Base-by-base conservation (phyloP, 2,888 invertebrate species). In the Malthinus seriepunctatus region DNA sequence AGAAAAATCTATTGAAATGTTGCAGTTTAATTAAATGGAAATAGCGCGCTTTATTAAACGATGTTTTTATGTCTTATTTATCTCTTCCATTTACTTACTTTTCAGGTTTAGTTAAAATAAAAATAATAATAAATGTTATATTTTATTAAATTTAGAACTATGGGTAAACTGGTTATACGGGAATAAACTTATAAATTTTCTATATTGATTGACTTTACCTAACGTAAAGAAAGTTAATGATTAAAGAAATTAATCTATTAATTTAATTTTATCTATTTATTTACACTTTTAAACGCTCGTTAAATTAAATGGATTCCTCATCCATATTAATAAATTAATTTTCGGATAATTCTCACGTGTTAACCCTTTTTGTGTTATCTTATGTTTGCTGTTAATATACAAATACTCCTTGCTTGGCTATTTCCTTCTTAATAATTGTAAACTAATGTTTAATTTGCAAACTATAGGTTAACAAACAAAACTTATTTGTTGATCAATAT, bases 401-500 rank as follows among this genome's bases (percentile, higher is more conserved):
- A 55, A 49, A 49, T 55, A 55, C 31, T 44, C 42, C 3, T 23
- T 23, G 23, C 23, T 5, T 5, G 23, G 42, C 49, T 9, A 49
- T 55, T 55, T 55, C 55, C 55, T 45, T 9, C 35, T 46, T 42
- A 23, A 46, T 46, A 46, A 53, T 55, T 49, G 55, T 55, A 35
- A 48, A 45, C 33, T 55, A 49, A 42, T 55, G 44, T 55, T 32
- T 53, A 32, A 46, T 31, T 53, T 53, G 53, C 45, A 12, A 46
- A 53, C 12, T 15, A 15, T 46, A 53, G 32, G 42, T 35, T 8
- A 3, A 32, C 23, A 14, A 31, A 50, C 44, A 39, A n/a, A 51
- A 42, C 23, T 31, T 53, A 35, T 53, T 53, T 53, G 46, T 32
- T n/a, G n/a, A 15, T 31, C 32, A 42, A 42, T 42, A 42, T 51